Evolutionary conservation across 2,888 invertebrate species (phyloP).

Genomic region (Limenitis camilla): DNA sequence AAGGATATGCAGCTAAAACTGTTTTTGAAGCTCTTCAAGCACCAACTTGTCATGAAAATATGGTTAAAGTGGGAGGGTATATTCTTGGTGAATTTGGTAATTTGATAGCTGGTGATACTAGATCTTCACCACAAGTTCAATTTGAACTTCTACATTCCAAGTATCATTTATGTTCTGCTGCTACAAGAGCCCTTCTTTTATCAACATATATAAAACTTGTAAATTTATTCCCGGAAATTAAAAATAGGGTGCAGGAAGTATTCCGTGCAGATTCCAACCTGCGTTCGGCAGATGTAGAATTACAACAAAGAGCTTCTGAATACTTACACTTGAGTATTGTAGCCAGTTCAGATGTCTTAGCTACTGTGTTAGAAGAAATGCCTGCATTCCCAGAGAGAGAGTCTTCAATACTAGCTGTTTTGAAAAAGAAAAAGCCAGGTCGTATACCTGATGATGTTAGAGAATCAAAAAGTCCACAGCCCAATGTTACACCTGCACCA

Average conservation of each 20-base stretch:
- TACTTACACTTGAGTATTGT: slow-evolving; percentile 97
- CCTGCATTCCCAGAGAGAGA: slow-evolving; percentile 99
- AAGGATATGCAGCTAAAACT: slow-evolving; percentile 99
- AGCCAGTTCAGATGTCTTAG: slow-evolving; percentile 97
- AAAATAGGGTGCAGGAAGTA: slow-evolving; percentile 95
- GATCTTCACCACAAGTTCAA: slow-evolving; percentile 97
- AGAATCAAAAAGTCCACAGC: slow-evolving; percentile 85
- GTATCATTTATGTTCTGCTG: slow-evolving; percentile 97
- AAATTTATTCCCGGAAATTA: slow-evolving; percentile 99
- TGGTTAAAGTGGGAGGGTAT: slow-evolving; percentile 99
- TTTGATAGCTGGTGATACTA: slow-evolving; percentile 97
- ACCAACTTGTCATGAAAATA: slow-evolving; percentile 99
- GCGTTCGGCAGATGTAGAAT: slow-evolving; percentile 97
- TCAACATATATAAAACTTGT: slow-evolving; percentile 99
- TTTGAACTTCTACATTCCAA: slow-evolving; percentile 99
- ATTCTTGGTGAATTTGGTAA: slow-evolving; percentile 99
- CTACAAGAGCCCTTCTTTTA: slow-evolving; percentile 95
- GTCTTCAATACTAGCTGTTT: slow-evolving; percentile 96
- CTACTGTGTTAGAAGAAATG: slow-evolving; percentile 99
- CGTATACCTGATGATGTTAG: slow-evolving; percentile 92
- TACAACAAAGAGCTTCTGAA: slow-evolving; percentile 98
- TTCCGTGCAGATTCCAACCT: slow-evolving; percentile 96
- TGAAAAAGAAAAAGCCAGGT: slow-evolving; percentile 98
- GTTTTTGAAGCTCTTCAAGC: slow-evolving; percentile 99
- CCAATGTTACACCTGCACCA: slow-evolving; percentile 58